A percentile compares a stretch with the other conserved stretches of the same genome.
phyloP scores from a whole-genome alignment of 2,888 invertebrate species.

The Acronicta leporina region DNA sequence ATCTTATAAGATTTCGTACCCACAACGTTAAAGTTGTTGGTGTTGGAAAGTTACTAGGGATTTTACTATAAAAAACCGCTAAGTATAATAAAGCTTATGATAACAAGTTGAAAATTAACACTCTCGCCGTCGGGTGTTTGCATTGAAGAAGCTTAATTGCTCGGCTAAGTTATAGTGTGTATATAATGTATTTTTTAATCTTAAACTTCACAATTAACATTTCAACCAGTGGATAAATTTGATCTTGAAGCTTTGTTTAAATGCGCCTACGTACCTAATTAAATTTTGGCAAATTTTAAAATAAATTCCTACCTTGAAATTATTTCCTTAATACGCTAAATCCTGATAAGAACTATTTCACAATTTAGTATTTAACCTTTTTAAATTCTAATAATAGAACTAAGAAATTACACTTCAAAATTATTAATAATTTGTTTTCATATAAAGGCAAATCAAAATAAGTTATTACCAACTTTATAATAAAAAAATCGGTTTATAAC shows the following conservation, averaged over 20 bases:
- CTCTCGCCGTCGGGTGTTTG: slow-evolving; percentile 55
- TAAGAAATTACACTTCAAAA: no score
- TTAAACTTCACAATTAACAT: neutral
- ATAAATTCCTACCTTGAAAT: neutral
- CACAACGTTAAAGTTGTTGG: slow-evolving; percentile 1
- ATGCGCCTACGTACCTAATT: neutral
- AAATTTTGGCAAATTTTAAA: neutral
- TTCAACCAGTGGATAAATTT: neutral
- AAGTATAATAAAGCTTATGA: slow-evolving; percentile 15
- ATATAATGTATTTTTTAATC: slow-evolving; percentile 1
- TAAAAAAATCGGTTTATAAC: no score
- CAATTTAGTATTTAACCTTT: neutral
- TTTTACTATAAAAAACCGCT: neutral
- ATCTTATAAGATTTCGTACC: neutral
- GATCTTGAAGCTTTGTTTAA: neutral
- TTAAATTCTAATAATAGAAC: neutral
- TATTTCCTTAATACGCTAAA: neutral
- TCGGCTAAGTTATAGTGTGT: slow-evolving; percentile 15
- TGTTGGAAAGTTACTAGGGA: neutral
- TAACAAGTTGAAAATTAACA: slow-evolving; percentile 25
- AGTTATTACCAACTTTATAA: no score
- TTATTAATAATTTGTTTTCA: no score
- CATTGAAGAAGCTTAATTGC: slow-evolving; percentile 31
- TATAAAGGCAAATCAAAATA: no score
- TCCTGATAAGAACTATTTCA: neutral